A percentile compares a stretch with the other conserved stretches of the same genome.
Evolutionary conservation across 2,888 invertebrate species (phyloP).

Genomic region (Melanotus villosus): DNA sequence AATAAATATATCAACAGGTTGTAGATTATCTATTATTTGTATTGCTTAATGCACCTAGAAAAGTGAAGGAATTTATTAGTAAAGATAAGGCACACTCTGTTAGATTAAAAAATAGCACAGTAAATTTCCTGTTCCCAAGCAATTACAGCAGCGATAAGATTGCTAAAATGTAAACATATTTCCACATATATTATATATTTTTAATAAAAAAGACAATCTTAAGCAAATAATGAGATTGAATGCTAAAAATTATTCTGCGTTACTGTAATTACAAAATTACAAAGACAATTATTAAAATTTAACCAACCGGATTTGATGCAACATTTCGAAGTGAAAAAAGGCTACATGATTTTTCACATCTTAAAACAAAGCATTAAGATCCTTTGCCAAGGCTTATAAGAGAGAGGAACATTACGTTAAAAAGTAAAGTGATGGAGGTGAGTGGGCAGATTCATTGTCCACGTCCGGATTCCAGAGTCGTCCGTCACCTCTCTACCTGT

Average conservation of each 20-base stretch:
- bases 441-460: slow-evolving; percentile 52
- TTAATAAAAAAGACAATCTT: neutral
- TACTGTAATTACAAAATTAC: too few species aligned
- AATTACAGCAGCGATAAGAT: slow-evolving; percentile 11
- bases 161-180: slow-evolving; percentile 7
- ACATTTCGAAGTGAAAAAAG: neutral
- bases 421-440: slow-evolving; percentile 2
- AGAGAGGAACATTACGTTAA: slow-evolving; percentile 7
- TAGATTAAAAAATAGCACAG: slow-evolving; percentile 20
- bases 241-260: too few species aligned
- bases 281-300: too few species aligned
- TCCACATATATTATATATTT: neutral
- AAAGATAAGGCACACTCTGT: slow-evolving; percentile 17
- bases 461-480: slow-evolving; percentile 54
- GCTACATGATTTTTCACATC: neutral
- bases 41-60: slow-evolving; percentile 2
- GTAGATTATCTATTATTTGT: slow-evolving; percentile 8
- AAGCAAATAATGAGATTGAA: neutral
- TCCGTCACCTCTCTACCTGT: slow-evolving; percentile 48
- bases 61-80: slow-evolving; percentile 16
- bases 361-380: neutral
- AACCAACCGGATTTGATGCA: too few species aligned
- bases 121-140: slow-evolving; percentile 20
- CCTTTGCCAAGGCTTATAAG: neutral
- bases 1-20: neutral